Percentiles rank a stretch among this genome's conserved stretches.
phyloP scores from a whole-genome alignment of 2,888 invertebrate species.

The Ferdinandea cuprea region DNA sequence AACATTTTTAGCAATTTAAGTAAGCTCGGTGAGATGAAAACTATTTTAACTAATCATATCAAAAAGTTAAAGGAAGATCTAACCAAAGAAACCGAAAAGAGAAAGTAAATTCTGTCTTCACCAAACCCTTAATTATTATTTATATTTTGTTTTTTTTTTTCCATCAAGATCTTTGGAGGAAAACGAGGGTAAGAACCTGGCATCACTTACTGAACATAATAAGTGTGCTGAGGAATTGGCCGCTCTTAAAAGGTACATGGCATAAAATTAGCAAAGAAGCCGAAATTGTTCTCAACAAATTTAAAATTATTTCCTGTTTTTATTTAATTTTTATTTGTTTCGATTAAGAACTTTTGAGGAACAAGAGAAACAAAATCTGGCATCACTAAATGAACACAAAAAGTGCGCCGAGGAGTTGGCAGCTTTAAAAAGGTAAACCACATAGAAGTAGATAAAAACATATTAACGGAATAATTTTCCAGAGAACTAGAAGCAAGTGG shows the following conservation, averaged over 20 bases:
- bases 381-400: not conserved
- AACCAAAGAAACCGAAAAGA: not conserved
- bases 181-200: too few species aligned
- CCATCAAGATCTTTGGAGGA: too few species aligned
- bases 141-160: not conserved
- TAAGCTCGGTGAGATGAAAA: not conserved
- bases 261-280: too few species aligned
- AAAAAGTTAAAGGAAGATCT: not conserved
- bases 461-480: not conserved
- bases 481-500: not conserved
- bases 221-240: too few species aligned
- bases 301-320: too few species aligned
- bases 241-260: too few species aligned
- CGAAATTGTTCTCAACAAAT: too few species aligned
- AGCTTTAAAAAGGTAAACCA: not conserved
- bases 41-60: not conserved
- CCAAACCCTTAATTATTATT: not conserved
- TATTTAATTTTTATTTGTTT: too few species aligned
- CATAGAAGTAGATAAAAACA: too few species aligned
- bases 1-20: not conserved
- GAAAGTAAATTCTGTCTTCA: not conserved
- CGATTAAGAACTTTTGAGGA: too few species aligned
- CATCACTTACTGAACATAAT: too few species aligned
- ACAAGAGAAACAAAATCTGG: not conserved
- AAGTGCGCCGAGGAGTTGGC: not conserved